These are phyloP conservation scores for Sylvicola fuscatus DNA, from an alignment of 2,888 invertebrate species.

Conservation along the genomic window DNA sequence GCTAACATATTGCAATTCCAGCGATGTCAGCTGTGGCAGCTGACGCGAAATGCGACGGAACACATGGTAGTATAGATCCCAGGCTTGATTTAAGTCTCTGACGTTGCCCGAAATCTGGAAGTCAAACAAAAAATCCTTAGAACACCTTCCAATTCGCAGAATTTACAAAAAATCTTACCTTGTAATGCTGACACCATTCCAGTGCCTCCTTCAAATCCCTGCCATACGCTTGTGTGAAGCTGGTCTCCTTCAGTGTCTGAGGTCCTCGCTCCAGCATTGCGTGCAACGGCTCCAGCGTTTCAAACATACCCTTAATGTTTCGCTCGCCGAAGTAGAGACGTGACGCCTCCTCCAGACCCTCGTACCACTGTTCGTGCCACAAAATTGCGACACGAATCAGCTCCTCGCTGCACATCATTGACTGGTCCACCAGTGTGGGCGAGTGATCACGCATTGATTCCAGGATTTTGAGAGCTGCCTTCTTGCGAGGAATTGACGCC, in stretches of 20 bases:
- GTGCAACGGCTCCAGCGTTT: conserved; percentile 85
- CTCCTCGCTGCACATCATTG: conserved; percentile 91
- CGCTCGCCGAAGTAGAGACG: conserved; percentile 88
- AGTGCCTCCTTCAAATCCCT: conserved; percentile 85
- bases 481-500: conserved; percentile 60
- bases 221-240: conserved; percentile 92
- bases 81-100: conserved; percentile 91
- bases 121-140: conserved; percentile 3
- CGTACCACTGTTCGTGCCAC: conserved; percentile 99
- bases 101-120: conserved; percentile 58
- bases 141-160: neutral
- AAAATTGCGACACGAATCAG: conserved; percentile 92
- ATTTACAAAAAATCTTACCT: conserved; percentile 20
- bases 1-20: conserved; percentile 90
- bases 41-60: conserved; percentile 93
- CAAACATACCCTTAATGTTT: conserved; percentile 92
- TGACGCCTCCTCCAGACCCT: conserved; percentile 88
- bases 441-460: conserved; percentile 94
- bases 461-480: conserved; percentile 85
- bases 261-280: conserved; percentile 86
- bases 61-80: conserved; percentile 98
- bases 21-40: conserved; percentile 71
- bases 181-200: conserved; percentile 87
- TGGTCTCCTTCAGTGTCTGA: conserved; percentile 89
- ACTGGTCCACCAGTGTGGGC: conserved; percentile 79